Evolutionary conservation across 2,888 invertebrate species (phyloP), one percentile per base, ranked within the genome.

Genomic region (Palloptera scutellata): DNA sequence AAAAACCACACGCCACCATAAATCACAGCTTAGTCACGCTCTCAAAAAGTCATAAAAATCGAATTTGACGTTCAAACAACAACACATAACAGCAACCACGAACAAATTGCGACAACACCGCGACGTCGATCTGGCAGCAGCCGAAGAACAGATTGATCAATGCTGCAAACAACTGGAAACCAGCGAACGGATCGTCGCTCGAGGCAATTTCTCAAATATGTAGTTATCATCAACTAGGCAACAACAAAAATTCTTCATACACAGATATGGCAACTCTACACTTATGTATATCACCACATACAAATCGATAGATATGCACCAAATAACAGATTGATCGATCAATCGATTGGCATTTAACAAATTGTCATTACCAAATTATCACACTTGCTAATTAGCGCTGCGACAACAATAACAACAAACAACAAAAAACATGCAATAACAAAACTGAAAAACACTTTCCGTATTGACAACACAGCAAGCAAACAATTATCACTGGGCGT

Each of bases 1-100:
- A 80, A 82, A 83, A 82, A 81, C 79, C 83, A 82, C 83, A 84
- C 84, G 83, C 83, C 83, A 84, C 81, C 83, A 83, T 84, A 84
- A 84, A 84, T 84, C 84, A 84, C 83, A 77, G 75, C 77, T 80
- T 81, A 81, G 84, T 84, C 84, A 84, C 83, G 83, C 82, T 82
- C 81, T 81, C 80, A 83, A 81, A 75, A 82, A 80, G 76, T 81
- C 83, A 81, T 82, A 82, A 81, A 81, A 81, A 80, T 82, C 79
- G 80, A 78, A 83, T 79, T 81, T 81, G 82, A 81, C 79, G 80
- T 81, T 68, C 67, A 69, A 69, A 72, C 73, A 70, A 73, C 30
- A 30, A 75, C 75, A 74, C 74, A 71, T 61, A 73, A 70, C 69
- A 71, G 71, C 70, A 66, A 61, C 54, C 58, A 65, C 43, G 59